Evolutionary conservation across 2,113 vertebrate species (phyloP).

Genomic region (Penelope pileata): DNA sequence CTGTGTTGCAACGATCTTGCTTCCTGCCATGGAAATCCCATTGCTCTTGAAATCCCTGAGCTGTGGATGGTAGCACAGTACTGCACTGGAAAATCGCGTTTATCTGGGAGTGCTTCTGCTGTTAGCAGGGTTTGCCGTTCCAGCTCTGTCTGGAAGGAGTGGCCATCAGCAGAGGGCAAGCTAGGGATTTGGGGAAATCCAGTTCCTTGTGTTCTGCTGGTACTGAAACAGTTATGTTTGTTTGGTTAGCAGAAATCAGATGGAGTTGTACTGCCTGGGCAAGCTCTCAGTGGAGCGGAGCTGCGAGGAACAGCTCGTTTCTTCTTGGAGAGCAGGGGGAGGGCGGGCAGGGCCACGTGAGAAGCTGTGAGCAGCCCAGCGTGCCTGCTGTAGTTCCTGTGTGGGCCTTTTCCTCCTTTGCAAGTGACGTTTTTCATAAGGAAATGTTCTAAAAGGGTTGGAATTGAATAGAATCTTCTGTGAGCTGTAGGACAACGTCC

Average conservation of each 20-base stretch:
- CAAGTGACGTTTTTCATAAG: background rate
- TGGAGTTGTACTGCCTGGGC: background rate
- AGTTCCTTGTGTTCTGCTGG: background rate
- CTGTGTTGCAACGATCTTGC: background rate
- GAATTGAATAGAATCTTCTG: background rate
- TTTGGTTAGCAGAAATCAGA: background rate
- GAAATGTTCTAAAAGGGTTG: background rate
- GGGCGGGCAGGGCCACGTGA: background rate
- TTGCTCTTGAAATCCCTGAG: background rate
- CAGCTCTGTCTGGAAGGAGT: background rate
- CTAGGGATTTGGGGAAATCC: background rate
- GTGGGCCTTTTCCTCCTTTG: background rate
- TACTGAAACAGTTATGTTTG: background rate
- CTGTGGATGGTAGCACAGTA: background rate
- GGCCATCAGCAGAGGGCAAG: background rate
- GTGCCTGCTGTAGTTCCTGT: background rate
- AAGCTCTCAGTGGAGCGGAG: background rate
- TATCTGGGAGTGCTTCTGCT: accelerated
- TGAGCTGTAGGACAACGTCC: background rate
- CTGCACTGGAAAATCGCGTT: background rate
- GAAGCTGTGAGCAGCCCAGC: background rate
- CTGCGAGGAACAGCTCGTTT: accelerated
- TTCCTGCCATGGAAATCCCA: background rate
- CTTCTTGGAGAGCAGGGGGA: background rate
- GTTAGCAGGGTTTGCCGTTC: background rate